These are phyloP conservation scores for Brachyistius frenatus DNA, from an alignment of 2,113 vertebrate genomes.

Conservation along the genomic window DNA sequence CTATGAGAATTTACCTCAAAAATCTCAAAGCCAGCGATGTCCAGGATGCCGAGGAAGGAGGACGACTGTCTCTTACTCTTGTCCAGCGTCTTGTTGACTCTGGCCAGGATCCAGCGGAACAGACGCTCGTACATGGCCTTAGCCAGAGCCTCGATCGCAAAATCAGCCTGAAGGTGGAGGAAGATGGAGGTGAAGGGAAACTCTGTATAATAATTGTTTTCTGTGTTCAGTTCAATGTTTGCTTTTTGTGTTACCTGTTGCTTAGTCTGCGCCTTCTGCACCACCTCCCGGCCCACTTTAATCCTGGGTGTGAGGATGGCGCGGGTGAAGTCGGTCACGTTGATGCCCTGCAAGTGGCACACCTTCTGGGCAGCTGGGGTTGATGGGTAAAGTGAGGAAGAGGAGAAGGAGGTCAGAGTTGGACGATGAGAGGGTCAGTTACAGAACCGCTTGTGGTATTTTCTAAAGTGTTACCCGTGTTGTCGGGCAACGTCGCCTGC, in stretches of 20 bases:
- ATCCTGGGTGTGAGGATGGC: conserved; percentile 94
- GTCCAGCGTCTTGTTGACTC: conserved; percentile 95
- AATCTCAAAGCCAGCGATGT: conserved; percentile 98
- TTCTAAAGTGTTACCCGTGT: conserved; percentile 86
- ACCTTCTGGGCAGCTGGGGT: conserved; percentile 94
- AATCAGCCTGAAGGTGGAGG: conserved; percentile 88
- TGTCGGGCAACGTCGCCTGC: conserved; percentile 97
- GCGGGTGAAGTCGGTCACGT: conserved; percentile 94
- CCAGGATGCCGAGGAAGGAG: conserved; percentile 96
- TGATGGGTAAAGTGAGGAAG: background rate
- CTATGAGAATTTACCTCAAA: conserved; percentile 87
- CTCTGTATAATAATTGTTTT: background rate
- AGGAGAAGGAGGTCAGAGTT: background rate
- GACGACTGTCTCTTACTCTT: conserved; percentile 95
- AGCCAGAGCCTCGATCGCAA: conserved; percentile 93
- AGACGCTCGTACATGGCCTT: conserved; percentile 96
- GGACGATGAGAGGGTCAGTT: background rate
- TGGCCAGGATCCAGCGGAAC: conserved; percentile 93
- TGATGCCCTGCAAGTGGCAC: conserved; percentile 95
- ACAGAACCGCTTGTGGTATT: background rate
- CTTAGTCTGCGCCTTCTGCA: conserved; percentile 98
- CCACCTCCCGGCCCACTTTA: conserved; percentile 95
- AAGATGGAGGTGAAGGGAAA: no score
- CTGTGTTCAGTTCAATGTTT: background rate
- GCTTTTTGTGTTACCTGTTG: conserved; percentile 87